Evolutionary conservation across 1,140 invertebrate species (phyloP).

Genomic region (Anastrepha ludens): DNA sequence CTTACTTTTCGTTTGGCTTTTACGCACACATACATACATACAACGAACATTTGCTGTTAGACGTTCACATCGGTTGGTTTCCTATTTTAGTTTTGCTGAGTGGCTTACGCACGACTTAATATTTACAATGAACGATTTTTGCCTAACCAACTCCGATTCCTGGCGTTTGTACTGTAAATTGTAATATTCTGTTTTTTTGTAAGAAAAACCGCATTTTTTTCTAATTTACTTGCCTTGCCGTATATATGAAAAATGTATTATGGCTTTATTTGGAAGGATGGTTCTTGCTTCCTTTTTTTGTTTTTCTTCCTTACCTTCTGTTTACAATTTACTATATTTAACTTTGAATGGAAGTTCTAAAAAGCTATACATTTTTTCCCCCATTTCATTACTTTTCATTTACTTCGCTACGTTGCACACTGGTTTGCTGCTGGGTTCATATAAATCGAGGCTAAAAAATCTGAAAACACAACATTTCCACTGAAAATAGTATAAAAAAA

Average conservation of each 20-base stretch:
- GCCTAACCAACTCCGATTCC: not conserved
- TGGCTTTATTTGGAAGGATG: not conserved
- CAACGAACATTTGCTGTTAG: too few species aligned
- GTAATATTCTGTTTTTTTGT: not conserved
- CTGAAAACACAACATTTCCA: too few species aligned
- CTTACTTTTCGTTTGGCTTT: not conserved
- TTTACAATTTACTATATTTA: too few species aligned
- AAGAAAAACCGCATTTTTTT: not conserved
- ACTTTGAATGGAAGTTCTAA: too few species aligned
- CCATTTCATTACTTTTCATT: too few species aligned
- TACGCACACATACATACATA: not conserved
- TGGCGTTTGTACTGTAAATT: not conserved
- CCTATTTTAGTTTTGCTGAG: conserved; percentile 7
- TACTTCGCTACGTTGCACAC: too few species aligned
- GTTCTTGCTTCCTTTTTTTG: too few species aligned
- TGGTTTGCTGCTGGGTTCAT: too few species aligned
- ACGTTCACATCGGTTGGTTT: not conserved
- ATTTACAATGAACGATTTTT: conserved; percentile 36
- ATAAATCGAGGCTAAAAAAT: too few species aligned
- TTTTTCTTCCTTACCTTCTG: too few species aligned
- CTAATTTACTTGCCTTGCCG: not conserved
- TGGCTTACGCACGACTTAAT: conserved; percentile 38
- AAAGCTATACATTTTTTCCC: too few species aligned
- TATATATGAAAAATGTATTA: not conserved
- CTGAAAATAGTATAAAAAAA: too few species aligned